Percentiles rank a stretch among this genome's conserved stretches.
Evolutionary conservation across 2,888 invertebrate genomes (phyloP).

Genomic region (Apamea epomidion): DNA sequence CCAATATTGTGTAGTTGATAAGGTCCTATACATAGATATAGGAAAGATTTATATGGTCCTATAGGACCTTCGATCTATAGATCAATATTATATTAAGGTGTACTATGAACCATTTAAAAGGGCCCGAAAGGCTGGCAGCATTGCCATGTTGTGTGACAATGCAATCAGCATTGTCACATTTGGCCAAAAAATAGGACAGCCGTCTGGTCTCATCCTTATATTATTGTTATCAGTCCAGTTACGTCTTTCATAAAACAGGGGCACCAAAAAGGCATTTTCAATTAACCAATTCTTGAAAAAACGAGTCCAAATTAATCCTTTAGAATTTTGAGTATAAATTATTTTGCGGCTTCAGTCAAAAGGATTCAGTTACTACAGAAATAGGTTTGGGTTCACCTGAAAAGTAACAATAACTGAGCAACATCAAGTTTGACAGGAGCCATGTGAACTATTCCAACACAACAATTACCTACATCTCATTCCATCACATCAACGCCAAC

Average conservation of each 20-base stretch:
- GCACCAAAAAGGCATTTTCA: background rate
- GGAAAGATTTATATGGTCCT: too few species aligned
- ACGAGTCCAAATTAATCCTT: background rate
- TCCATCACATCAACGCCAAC: slow-evolving; percentile 18
- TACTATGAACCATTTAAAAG: background rate
- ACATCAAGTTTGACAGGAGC: background rate
- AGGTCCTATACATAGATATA: background rate
- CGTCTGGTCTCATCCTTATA: too few species aligned
- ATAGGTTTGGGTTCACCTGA: background rate
- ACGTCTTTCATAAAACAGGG: background rate
- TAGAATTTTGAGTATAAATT: too few species aligned
- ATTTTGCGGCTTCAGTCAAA: background rate
- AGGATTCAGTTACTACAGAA: background rate
- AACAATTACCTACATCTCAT: slow-evolving; percentile 14
- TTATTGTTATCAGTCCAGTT: background rate
- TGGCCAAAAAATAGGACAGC: background rate
- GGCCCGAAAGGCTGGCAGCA: background rate
- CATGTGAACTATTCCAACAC: background rate
- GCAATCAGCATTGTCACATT: too few species aligned
- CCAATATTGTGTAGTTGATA: slow-evolving; percentile 14
- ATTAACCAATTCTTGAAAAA: background rate
- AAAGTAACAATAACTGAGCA: background rate
- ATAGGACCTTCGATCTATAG: background rate
- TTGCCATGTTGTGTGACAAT: background rate
- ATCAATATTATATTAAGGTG: slow-evolving; percentile 17